Percentiles rank a stretch among this genome's conserved stretches.
These are phyloP conservation scores for Caracal caracal DNA, from an alignment of 2,113 vertebrate genomes.

Conservation along the genomic window DNA sequence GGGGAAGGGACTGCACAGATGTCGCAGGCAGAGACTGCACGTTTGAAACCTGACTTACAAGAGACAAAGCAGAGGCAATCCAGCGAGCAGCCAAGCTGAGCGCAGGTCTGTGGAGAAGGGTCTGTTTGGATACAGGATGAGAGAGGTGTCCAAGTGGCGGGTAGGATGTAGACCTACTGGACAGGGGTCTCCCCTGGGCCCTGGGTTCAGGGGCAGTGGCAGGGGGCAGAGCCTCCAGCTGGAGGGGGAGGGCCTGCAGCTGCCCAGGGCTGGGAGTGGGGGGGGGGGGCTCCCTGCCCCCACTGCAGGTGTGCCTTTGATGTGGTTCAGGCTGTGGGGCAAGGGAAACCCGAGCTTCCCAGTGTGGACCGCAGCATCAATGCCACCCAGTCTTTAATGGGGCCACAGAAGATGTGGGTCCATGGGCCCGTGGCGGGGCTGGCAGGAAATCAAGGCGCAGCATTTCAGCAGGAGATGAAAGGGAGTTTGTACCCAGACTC, in stretches of 20 bases:
- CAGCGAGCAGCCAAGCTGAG: not conserved
- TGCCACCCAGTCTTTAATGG: slow-evolving; percentile 56
- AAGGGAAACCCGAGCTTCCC: not conserved
- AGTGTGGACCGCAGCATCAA: not conserved
- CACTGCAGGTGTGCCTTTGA: slow-evolving; percentile 45
- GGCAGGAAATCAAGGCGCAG: slow-evolving; percentile 70
- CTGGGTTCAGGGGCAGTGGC: not conserved
- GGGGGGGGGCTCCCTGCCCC: not conserved
- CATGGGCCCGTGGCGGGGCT: not conserved
- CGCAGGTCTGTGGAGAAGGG: not conserved
- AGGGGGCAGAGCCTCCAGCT: not conserved
- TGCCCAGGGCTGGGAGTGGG: not conserved
- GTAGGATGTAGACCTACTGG: not conserved
- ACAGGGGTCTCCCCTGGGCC: not conserved
- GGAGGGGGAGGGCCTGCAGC: not conserved
- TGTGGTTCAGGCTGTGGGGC: slow-evolving; percentile 40
- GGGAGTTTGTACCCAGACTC: not conserved
- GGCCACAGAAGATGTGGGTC: not conserved
- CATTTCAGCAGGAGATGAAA: slow-evolving; percentile 57
- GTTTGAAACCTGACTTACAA: not conserved
- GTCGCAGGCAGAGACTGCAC: not conserved
- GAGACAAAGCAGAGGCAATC: not conserved
- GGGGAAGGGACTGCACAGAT: not conserved
- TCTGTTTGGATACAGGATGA: not conserved
- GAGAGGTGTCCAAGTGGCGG: not conserved